These are phyloP conservation scores for Tromatobia lineatoria DNA, from an alignment of 2,888 invertebrate species.

Conservation along the genomic window DNA sequence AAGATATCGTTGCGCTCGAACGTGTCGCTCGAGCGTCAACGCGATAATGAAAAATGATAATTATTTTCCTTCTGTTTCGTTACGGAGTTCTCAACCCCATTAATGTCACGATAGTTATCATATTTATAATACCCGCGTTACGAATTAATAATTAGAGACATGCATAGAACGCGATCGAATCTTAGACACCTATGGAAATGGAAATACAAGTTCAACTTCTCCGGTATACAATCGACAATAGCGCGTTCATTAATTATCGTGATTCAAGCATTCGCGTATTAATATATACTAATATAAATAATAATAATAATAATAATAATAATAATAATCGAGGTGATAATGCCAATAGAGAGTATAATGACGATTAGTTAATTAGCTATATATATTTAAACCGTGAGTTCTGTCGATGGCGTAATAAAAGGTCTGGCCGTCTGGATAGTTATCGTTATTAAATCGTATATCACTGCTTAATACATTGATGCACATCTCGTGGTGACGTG, in stretches of 20 bases:
- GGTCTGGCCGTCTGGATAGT: constrained; percentile 45
- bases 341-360: constrained; percentile 21
- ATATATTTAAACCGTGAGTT: constrained; percentile 41
- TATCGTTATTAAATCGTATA: constrained; percentile 63
- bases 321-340: constrained; percentile 22
- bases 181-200: constrained; percentile 38
- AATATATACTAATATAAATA: not conserved
- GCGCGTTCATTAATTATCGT: constrained; percentile 21
- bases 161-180: constrained; percentile 36
- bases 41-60: constrained; percentile 14
- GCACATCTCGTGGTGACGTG: constrained; percentile 42
- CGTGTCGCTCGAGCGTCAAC: not conserved
- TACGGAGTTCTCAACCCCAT: not conserved
- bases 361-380: constrained; percentile 26
- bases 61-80: not conserved
- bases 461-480: constrained; percentile 58
- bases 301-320: constrained; percentile 20
- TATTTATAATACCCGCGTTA: constrained; percentile 39
- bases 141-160: constrained; percentile 29
- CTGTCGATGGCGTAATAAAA: constrained; percentile 64
- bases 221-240: constrained; percentile 11
- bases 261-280: constrained; percentile 13
- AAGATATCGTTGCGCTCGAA: not conserved
- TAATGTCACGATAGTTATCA: constrained; percentile 11
- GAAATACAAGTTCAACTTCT: constrained; percentile 14